Evolutionary conservation across 2,113 vertebrate species (phyloP).

Genomic region (Rhegmatorhina hoffmannsi): DNA sequence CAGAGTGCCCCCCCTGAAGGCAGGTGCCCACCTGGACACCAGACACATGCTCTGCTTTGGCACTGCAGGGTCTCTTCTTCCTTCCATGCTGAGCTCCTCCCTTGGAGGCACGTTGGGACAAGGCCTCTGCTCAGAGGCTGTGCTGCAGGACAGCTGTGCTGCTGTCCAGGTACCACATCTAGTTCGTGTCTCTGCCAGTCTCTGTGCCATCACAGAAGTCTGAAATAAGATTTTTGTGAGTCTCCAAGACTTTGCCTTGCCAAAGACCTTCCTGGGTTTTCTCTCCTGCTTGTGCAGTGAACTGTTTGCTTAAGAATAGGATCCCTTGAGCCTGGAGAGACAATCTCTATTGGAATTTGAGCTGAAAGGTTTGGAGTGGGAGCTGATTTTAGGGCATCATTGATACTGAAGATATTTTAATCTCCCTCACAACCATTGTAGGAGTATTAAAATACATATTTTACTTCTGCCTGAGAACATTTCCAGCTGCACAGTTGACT

Average conservation of each 20-base stretch:
- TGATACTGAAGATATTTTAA: conserved; percentile 1
- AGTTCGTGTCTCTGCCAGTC: not conserved
- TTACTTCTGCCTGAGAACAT: conserved; percentile 22
- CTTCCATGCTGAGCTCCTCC: not conserved
- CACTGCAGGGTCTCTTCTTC: not conserved
- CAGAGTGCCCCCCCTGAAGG: not conserved
- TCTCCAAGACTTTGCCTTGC: not conserved
- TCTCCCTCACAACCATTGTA: conserved; percentile 23
- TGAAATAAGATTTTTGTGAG: not conserved
- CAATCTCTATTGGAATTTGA: not conserved
- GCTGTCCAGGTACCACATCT: not conserved
- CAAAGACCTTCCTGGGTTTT: not conserved
- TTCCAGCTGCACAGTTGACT: conserved; percentile 7
- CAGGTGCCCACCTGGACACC: not conserved
- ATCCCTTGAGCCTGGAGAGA: not conserved
- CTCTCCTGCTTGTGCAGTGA: not conserved
- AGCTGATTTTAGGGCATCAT: not conserved
- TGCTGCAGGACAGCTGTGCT: not conserved
- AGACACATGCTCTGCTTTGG: not conserved
- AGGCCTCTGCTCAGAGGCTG: not conserved
- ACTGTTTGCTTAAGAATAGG: not conserved
- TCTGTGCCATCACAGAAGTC: not conserved
- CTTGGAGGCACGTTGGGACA: not conserved
- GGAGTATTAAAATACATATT: conserved; percentile 41
- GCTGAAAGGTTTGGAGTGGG: not conserved